Percentiles rank a stretch among this genome's conserved stretches.
Conservation (phyloP, 2,888 invertebrate genomes). For the Ophioninae sp. region DNA sequence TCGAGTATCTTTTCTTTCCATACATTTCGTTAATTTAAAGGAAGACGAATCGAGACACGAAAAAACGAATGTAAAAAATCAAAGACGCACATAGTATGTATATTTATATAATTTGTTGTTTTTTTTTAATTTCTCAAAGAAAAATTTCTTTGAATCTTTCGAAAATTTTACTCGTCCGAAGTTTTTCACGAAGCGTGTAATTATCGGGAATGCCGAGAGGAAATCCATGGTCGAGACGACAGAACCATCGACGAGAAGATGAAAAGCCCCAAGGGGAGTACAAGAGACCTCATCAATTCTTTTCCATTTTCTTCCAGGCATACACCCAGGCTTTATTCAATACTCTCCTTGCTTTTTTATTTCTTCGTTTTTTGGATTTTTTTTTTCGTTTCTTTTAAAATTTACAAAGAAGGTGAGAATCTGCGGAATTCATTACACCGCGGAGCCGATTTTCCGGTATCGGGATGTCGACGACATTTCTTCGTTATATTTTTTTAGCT, state of each 20-base stretch:
- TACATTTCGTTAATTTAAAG: background rate
- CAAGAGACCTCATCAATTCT: slow-evolving; percentile 41
- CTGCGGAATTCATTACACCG: slow-evolving; percentile 56
- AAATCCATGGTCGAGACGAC: slow-evolving; percentile 39
- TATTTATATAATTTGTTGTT: background rate
- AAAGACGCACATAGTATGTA: slow-evolving; percentile 1
- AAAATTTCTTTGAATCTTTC: slow-evolving; percentile 38
- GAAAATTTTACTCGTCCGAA: slow-evolving; percentile 32
- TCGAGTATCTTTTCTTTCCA: background rate
- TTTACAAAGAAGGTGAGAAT: slow-evolving; percentile 37
- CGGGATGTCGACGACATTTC: slow-evolving; percentile 49
- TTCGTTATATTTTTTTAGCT: slow-evolving; percentile 54
- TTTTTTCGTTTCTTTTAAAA: slow-evolving; percentile 28
- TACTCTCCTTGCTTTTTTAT: slow-evolving; percentile 43
- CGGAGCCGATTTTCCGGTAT: slow-evolving; percentile 42
- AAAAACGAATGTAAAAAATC: slow-evolving; percentile 10
- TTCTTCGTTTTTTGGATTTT: slow-evolving; percentile 16
- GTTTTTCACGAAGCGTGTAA: slow-evolving; percentile 43
- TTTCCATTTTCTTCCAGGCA: slow-evolving; percentile 21
- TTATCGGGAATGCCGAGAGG: slow-evolving; percentile 53
- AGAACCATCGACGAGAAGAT: background rate
- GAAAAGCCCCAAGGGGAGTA: slow-evolving; percentile 4
- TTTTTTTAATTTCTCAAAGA: slow-evolving; percentile 2
- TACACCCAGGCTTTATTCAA: slow-evolving; percentile 35
- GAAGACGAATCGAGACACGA: slow-evolving; percentile 1